A percentile compares a stretch with the other conserved stretches of the same genome.
These are phyloP conservation scores for Sarcophaga rosellei DNA, from an alignment of 2,888 invertebrate species.

Conservation along the genomic window DNA sequence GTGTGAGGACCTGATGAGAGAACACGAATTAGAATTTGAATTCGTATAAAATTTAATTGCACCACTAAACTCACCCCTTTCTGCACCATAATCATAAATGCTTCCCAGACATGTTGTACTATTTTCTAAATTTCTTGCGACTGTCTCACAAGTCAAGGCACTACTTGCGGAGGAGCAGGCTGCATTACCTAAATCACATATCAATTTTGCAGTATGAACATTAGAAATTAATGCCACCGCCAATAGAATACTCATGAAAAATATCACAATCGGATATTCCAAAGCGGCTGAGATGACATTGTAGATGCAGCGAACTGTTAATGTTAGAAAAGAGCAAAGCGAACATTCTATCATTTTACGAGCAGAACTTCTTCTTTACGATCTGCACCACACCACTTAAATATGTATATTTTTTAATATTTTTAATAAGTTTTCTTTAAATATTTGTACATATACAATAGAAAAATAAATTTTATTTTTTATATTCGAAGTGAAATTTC, in stretches of 20 bases:
- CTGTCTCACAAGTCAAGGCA: background rate
- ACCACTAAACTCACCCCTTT: slow-evolving; percentile 68
- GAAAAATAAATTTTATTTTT: slow-evolving; percentile 28
- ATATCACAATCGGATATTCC: slow-evolving; percentile 74
- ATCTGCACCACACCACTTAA: too few relatives aligned
- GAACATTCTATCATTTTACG: slow-evolving; percentile 69
- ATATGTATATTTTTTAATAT: background rate
- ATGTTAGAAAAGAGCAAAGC: slow-evolving; percentile 68
- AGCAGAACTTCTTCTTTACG: too few relatives aligned
- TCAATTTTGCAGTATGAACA: slow-evolving; percentile 70
- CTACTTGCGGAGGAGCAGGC: slow-evolving; percentile 12
- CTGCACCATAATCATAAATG: slow-evolving; percentile 72
- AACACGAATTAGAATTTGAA: background rate
- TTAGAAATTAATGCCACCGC: slow-evolving; percentile 71
- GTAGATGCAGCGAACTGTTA: slow-evolving; percentile 67
- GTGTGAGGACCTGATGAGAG: slow-evolving; percentile 78
- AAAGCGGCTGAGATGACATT: slow-evolving; percentile 70
- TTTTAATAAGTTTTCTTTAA: background rate
- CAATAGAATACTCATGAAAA: slow-evolving; percentile 72
- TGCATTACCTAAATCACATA: slow-evolving; percentile 66
- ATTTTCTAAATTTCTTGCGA: slow-evolving; percentile 30
- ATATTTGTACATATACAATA: background rate
- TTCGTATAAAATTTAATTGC: background rate
- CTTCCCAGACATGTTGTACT: slow-evolving; percentile 15
- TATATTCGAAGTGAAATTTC: too few relatives aligned